Evolutionary conservation across 2,113 vertebrate genomes (phyloP).

Genomic region (Takifugu flavidus): DNA sequence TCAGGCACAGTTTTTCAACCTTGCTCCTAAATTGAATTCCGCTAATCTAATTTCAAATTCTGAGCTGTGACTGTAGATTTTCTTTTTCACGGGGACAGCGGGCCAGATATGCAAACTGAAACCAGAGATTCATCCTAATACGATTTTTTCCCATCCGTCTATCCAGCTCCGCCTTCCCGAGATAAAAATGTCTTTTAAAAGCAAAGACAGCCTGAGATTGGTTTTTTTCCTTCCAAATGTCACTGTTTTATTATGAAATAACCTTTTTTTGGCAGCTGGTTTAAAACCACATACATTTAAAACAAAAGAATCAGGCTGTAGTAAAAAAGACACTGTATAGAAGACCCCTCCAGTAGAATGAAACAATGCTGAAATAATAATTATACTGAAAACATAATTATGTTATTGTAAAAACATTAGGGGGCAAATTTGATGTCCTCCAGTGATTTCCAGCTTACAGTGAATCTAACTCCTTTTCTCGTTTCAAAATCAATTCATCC

Average conservation of each 20-base stretch:
- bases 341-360: no score
- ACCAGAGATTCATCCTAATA: conserved; percentile 4
- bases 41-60: not conserved
- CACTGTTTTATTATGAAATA: conserved; percentile 7
- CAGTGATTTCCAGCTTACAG: conserved; percentile 6
- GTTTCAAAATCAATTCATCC: conserved; percentile 28
- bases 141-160: not conserved
- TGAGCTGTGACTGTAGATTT: not conserved
- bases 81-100: not conserved
- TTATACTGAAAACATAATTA: no score
- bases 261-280: not conserved
- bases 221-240: not conserved
- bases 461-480: conserved; percentile 1
- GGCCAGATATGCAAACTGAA: not conserved
- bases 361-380: no score
- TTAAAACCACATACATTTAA: not conserved
- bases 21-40: no score
- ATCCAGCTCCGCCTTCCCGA: conserved; percentile 6
- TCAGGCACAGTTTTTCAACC: no score
- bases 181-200: not conserved
- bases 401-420: no score
- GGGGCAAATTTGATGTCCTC: not conserved
- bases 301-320: not conserved
- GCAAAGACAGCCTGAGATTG: not conserved
- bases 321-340: no score